phyloP scores from a whole-genome alignment of 2,113 vertebrate genomes.

The Candoia aspera region DNA sequence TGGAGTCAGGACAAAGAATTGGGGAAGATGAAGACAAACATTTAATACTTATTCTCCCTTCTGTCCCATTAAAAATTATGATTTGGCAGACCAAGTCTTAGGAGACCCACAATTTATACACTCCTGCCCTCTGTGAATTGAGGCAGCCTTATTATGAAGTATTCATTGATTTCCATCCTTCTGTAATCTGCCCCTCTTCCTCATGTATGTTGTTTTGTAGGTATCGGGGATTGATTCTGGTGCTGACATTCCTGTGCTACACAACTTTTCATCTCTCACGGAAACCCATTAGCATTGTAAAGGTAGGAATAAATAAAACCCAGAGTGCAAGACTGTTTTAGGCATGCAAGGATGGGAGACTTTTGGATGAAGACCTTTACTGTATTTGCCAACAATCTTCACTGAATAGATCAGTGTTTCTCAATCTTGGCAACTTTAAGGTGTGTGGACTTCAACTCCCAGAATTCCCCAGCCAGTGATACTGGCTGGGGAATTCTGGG shows the following conservation, averaged over 20 bases:
- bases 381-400: neutral
- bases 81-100: neutral
- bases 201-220: conserved; percentile 65
- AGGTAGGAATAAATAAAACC: conserved; percentile 73
- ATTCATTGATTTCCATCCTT: neutral
- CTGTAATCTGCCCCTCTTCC: neutral
- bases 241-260: conserved; percentile 93
- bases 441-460: neutral
- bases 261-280: conserved; percentile 93
- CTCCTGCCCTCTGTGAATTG: neutral
- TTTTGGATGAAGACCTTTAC: neutral
- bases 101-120: neutral
- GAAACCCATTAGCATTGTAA: conserved; percentile 96
- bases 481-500: neutral
- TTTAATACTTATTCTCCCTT: neutral
- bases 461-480: neutral
- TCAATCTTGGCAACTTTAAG: too few relatives aligned
- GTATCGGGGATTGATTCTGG: conserved; percentile 86
- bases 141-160: neutral
- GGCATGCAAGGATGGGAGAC: neutral
- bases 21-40: neutral
- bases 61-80: neutral
- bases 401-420: neutral
- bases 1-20: neutral
- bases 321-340: neutral